Evolutionary conservation across 2,888 invertebrate species (phyloP), one percentile per base, ranked within the genome.

Genomic region (Agrochola lota): DNA sequence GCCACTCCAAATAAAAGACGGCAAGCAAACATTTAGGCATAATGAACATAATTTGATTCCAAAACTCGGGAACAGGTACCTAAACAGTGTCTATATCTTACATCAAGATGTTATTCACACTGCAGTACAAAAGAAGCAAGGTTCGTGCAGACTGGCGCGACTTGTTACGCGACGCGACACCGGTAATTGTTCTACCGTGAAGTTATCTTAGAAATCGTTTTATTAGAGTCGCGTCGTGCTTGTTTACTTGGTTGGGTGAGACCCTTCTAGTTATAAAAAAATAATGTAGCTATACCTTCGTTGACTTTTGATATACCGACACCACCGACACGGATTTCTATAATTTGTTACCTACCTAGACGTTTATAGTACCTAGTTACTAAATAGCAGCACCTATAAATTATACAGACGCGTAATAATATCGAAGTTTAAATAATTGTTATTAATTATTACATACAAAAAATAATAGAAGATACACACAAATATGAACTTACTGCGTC

Each of bases 1-100:
- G 72, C 81, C 70, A 60, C 60, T 40, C 59, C 55, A 15, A 70
- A 46, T 64, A 66, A 40, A 66, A 15, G 3, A 69, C 59, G 55
- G 40, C 43, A 59, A 35, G 8, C 30, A 57, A 43, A 26, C 17
- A 23, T 55, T 43, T 9, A 49, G 12, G 8, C 15, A 30, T 9
- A 46, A 2, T 55, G 2, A 63, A 30, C 11, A 17, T 15, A 43
- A 30, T 63, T 64, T 64, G 23, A 63, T 6, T 23, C 2, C 0
- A n/a, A 35, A 57, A 26, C 7, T 74, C 0, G 0, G 30, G 2
- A 26, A 17, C 5, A 55, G 5, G 5, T 40, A 7, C 12, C 1
- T 17, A 66, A 35, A 35, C 4, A 66, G 49, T 49, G 3, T 8
- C 9, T 52, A 12, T 49, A 35, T 26, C 12, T 46, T 35, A 35